Evolutionary conservation across 92 coral and sea anemone species (phyloP).

Genomic region (Scolanthus callimorphus): DNA sequence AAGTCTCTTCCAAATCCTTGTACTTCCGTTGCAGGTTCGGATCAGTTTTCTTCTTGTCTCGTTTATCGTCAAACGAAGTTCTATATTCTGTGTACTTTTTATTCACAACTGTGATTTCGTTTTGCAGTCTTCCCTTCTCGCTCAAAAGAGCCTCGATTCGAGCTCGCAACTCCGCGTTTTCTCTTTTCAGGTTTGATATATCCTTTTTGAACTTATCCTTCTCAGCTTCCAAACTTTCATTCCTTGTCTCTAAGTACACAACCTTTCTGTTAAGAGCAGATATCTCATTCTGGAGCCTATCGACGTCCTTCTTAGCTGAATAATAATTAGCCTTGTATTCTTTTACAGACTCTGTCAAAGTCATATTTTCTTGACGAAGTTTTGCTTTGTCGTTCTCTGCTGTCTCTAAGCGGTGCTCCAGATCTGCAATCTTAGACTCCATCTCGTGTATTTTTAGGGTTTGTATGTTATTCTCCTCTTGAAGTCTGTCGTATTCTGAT

Average conservation of each 20-base stretch:
- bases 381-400: constrained; percentile 79
- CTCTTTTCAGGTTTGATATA: constrained; percentile 59
- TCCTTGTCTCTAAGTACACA: constrained; percentile 71
- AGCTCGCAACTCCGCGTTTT: constrained; percentile 82
- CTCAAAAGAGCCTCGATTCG: constrained; percentile 70
- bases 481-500: constrained; percentile 77
- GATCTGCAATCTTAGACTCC: constrained; percentile 68
- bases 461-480: constrained; percentile 67
- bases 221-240: constrained; percentile 76
- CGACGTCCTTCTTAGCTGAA: constrained; percentile 79
- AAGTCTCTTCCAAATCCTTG: constrained; percentile 81
- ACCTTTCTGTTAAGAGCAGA: constrained; percentile 74
- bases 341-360: constrained; percentile 56
- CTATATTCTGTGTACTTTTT: constrained; percentile 77
- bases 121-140: constrained; percentile 80
- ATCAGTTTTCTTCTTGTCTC: constrained; percentile 64
- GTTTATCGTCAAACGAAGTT: constrained; percentile 38
- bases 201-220: constrained; percentile 84
- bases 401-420: constrained; percentile 72
- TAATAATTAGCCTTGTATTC: constrained; percentile 78
- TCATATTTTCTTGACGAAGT: constrained; percentile 70
- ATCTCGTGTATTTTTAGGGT: constrained; percentile 76
- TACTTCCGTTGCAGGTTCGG: constrained; percentile 60
- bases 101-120: constrained; percentile 65
- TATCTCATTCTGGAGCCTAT: constrained; percentile 85